phyloP scores from a whole-genome alignment of 1,140 invertebrate species.

The Apis laboriosa region DNA sequence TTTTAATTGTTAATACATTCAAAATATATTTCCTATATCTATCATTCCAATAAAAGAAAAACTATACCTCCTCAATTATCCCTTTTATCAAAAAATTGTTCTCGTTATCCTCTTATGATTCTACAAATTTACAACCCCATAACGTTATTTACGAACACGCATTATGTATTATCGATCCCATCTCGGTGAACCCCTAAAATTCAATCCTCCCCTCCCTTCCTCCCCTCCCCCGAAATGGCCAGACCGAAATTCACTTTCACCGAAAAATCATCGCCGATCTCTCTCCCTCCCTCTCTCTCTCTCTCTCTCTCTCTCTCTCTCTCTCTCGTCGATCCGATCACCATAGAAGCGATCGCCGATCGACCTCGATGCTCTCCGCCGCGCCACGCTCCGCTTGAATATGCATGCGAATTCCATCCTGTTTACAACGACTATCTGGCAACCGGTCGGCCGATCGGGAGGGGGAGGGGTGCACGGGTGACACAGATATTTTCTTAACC shows the following conservation, averaged over 20 bases:
- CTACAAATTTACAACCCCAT: too few relatives aligned
- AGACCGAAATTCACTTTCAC: conserved; percentile 38
- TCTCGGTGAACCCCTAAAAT: too few relatives aligned
- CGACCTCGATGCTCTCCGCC: conserved; percentile 45
- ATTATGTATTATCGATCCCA: too few relatives aligned
- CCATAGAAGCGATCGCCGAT: too few relatives aligned
- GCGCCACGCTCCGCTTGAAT: conserved; percentile 64
- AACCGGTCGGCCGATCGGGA: conserved; percentile 56
- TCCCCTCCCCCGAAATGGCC: neutral
- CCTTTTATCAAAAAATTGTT: too few relatives aligned
- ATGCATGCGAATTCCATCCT: conserved; percentile 75
- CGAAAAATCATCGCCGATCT: conserved; percentile 40
- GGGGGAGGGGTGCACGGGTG: conserved; percentile 35
- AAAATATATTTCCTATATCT: too few relatives aligned
- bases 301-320: conserved; percentile 36
- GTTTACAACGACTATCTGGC: conserved; percentile 68
- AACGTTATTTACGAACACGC: too few relatives aligned
- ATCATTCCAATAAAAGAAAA: too few relatives aligned
- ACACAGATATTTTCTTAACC: conserved; percentile 72
- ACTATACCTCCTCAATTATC: too few relatives aligned
- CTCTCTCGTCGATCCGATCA: neutral
- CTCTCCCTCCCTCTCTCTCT: conserved; percentile 20
- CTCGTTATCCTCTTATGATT: too few relatives aligned
- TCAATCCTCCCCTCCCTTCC: too few relatives aligned
- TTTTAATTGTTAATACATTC: too few relatives aligned